A percentile compares a stretch with the other conserved stretches of the same genome.
Conservation (phyloP, 2,888 invertebrate genomes). For the Leistus spinibarbis region DNA sequence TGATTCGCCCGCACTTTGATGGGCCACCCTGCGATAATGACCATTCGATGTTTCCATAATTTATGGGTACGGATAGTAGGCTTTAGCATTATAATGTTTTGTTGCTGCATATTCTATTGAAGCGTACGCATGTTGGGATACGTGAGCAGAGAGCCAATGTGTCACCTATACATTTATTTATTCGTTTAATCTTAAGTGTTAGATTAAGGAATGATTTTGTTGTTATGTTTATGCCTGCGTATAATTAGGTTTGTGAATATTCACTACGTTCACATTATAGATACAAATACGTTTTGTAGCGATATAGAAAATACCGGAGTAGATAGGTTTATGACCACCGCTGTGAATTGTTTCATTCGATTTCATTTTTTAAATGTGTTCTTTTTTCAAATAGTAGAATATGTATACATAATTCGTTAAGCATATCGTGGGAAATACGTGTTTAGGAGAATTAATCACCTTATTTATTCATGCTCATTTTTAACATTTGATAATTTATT, state of each 20-base stretch:
- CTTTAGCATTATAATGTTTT: not conserved
- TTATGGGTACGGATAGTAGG: slow-evolving; percentile 50
- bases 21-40: slow-evolving; percentile 56
- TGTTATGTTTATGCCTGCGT: slow-evolving; percentile 30
- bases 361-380: not conserved
- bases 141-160: slow-evolving; percentile 30
- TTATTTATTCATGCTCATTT: not conserved
- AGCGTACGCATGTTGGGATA: slow-evolving; percentile 3
- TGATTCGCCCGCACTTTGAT: not conserved
- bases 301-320: not conserved
- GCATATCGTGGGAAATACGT: not conserved
- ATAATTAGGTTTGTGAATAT: slow-evolving; percentile 44
- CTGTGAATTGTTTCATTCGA: not conserved
- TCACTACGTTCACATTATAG: slow-evolving; percentile 38
- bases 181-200: slow-evolving; percentile 52
- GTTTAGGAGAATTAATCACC: not conserved
- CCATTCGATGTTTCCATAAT: slow-evolving; percentile 57
- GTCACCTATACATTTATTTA: too few relatives aligned
- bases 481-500: too few relatives aligned
- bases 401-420: too few relatives aligned
- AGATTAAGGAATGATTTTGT: slow-evolving; percentile 49
- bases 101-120: not conserved
- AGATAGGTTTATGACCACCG: not conserved
- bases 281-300: not conserved
- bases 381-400: not conserved